Evolutionary conservation across 2,888 invertebrate genomes (phyloP), one percentile per base, ranked within the genome.

Genomic region (Trachelus troglodyta): DNA sequence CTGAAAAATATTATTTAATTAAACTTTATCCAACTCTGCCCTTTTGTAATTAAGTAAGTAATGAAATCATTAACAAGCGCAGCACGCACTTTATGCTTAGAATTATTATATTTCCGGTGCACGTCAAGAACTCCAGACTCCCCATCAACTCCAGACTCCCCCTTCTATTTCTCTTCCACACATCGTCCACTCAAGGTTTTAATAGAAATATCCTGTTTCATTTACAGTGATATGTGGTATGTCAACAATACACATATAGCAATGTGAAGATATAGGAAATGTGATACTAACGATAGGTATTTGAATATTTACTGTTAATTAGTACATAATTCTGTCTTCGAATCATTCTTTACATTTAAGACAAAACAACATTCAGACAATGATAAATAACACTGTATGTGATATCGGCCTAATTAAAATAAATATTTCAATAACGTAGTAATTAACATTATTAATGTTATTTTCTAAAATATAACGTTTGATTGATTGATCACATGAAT

Each of bases 21-120:
- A 23, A 23, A 56, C 2, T 15, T 56, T 40, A 71, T 71, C 9
- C 31, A 11, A 23, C 30, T 34, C 6, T 71, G 71, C 9, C 15
- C 30, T 34, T 34, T 9, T 71, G 11, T 23, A 71, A 71, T 30
- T 11, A 81, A 73, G 37, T 23, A 81, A 75, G 37, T 84, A 88
- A 89, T 88, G 83, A 87, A 83, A 84, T 84, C 82, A 86, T 89
- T 84, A 85, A 83, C 78, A 84, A 81, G 80, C 89, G 76, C 75
- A 79, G 77, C 85, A 85, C 86, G 86, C 80, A 79, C 80, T 37
- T 76, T 85, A 83, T 81, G 83, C 79, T 80, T 79, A 76, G 85
- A 85, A 83, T 80, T 80, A 79, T 82, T 81, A 73, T 73, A 35
- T 69, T 78, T 76, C 73, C 78, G 75, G 76, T 74, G 69, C 30